Evolutionary conservation across 2,113 vertebrate species (phyloP).

Genomic region (Prunella fulvescens): DNA sequence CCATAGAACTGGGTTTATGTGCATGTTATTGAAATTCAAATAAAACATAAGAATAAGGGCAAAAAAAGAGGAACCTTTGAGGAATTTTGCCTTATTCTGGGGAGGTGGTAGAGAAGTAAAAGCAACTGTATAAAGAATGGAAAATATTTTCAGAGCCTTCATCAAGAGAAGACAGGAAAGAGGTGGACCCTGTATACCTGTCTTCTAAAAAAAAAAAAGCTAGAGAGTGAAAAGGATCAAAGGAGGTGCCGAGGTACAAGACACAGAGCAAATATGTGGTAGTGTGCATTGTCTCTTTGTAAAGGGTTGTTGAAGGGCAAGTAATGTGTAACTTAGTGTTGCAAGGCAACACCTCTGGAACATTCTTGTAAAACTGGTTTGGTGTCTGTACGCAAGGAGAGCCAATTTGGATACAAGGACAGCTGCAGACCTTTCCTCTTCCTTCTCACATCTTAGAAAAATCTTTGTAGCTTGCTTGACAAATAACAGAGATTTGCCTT

Average conservation of each 20-base stretch:
- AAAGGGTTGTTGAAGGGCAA: constrained; percentile 17
- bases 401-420: not conserved
- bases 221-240: not conserved
- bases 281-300: not conserved
- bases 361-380: constrained; percentile 54
- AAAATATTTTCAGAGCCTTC: not conserved
- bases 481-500: not conserved
- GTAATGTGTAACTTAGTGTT: constrained; percentile 49
- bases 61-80: not conserved
- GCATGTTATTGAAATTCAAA: not conserved
- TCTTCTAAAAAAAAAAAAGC: not conserved
- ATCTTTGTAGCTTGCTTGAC: not conserved
- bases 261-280: not conserved
- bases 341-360: constrained; percentile 4
- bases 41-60: not conserved
- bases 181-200: not conserved
- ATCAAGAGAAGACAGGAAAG: not conserved
- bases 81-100: not conserved
- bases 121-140: not conserved
- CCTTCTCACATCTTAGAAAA: not conserved
- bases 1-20: not conserved
- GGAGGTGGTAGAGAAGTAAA: not conserved
- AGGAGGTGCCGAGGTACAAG: not conserved
- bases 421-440: not conserved
- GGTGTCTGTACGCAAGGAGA: not conserved